A percentile compares a stretch with the other conserved stretches of the same genome.
Evolutionary conservation across 1,140 invertebrate species (phyloP).

Genomic region (Neodiprion pinetum): DNA sequence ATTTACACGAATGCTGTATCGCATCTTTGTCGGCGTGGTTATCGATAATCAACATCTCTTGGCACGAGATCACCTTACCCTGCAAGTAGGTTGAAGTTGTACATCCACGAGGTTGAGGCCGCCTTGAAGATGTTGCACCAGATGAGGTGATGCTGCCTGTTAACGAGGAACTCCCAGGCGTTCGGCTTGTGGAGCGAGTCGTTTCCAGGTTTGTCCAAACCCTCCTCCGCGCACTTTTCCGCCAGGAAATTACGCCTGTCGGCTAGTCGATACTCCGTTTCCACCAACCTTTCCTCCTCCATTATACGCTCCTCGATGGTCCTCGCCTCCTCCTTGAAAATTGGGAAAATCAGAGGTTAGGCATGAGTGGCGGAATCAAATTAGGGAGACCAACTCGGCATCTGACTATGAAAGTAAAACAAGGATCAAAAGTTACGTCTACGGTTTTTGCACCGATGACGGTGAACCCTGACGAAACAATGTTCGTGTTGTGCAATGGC

Average conservation of each 20-base stretch:
- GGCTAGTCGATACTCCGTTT: conserved; percentile 61
- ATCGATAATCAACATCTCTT: background rate
- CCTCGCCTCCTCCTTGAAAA: conserved; percentile 47
- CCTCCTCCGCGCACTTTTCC: conserved; percentile 61
- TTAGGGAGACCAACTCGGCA: too few species aligned
- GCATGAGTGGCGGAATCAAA: too few species aligned
- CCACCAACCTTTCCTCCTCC: conserved; percentile 48
- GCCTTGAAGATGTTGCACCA: conserved; percentile 90
- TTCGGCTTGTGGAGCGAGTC: conserved; percentile 75
- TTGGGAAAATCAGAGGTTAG: background rate
- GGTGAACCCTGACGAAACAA: background rate
- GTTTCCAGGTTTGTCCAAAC: conserved; percentile 66
- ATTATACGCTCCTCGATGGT: conserved; percentile 52
- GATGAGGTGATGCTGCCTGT: conserved; percentile 78
- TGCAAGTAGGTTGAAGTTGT: conserved; percentile 84
- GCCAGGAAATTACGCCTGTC: conserved; percentile 59
- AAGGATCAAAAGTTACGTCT: background rate
- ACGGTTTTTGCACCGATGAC: background rate
- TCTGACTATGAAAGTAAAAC: conserved; percentile 2
- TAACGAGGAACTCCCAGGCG: conserved; percentile 85
- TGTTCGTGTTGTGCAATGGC: background rate
- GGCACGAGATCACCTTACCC: conserved; percentile 59
- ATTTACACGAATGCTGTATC: background rate
- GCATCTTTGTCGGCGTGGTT: background rate
- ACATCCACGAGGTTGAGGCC: conserved; percentile 89